Evolutionary conservation across 2,888 invertebrate genomes (phyloP).

Genomic region (Amphipyra berbera): DNA sequence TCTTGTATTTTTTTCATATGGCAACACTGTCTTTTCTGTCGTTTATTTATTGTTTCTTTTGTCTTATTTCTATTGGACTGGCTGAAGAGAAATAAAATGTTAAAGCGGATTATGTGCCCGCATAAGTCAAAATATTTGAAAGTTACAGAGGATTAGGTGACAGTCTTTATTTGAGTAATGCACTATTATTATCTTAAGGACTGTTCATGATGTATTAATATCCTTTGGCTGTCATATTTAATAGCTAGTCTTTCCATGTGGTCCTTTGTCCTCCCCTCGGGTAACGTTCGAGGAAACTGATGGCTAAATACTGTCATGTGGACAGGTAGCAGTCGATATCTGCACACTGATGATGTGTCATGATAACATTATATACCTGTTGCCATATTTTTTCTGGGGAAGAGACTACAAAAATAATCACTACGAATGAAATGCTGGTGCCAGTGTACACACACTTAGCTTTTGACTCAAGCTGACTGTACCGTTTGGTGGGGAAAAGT

Average conservation of each 20-base stretch:
- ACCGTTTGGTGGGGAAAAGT: neutral
- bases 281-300: neutral
- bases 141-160: conserved; percentile 19
- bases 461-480: neutral
- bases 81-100: conserved; percentile 32
- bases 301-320: no score
- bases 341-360: no score
- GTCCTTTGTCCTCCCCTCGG: neutral
- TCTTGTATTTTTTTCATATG: conserved; percentile 66
- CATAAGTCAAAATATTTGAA: conserved; percentile 51
- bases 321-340: no score
- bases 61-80: conserved; percentile 42
- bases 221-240: neutral
- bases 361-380: no score
- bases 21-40: conserved; percentile 73
- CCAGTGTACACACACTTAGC: neutral
- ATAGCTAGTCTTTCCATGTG: neutral
- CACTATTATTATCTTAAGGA: conserved; percentile 2
- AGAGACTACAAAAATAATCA: no score
- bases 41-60: conserved; percentile 50
- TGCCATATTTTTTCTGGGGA: no score
- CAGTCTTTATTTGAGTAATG: conserved; percentile 25
- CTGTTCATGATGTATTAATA: neutral
- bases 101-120: conserved; percentile 46
- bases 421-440: no score